Base-by-base conservation (phyloP, 2,113 vertebrate species). In the Pomatostomus ruficeps region DNA sequence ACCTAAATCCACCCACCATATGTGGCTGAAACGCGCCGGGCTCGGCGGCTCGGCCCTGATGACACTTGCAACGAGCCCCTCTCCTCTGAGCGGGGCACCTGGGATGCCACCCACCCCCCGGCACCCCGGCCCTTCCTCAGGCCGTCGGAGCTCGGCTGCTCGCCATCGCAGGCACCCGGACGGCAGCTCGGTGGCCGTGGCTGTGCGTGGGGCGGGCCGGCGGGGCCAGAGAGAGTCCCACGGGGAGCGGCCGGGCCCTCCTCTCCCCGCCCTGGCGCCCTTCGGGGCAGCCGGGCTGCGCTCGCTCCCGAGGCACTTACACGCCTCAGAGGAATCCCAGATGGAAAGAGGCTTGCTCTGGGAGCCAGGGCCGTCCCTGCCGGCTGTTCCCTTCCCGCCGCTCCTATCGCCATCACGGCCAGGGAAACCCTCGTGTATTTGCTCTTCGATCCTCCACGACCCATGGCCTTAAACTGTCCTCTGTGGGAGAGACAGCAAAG, bases 1-100 rank as follows among this genome's bases (percentile, higher is more conserved):
- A 98, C 98, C 97, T 98, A 98, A 98, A 98, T 97, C 97, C 98
- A 97, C 93, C 95, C 95, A 88, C 97, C 98, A 98, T 97, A 98
- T 98, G 98, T 98, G 98, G 95, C 95, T 97, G 93, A 95, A 96
- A 95, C 14, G 72, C 83, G 80, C 85, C n/a, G 83, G 91, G 72
- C 86, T 81, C n/a, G 40, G 88, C 88, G 24, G 74, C 65, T 55
- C 51, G 72, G 84, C 70, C 83, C 87, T 78, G 85, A 93, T 78
- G 95, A 67, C 73, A 49, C 83, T 72, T 76, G 74, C 93, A 90
- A 86, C 48, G 17, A 92, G 31, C 35, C 26, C 19, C 42, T 68
- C 89, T 87, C 55, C 9, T 31, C 19, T 4, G 42, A 85, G 55
- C 28, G 16, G 49, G 70, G 65, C 70, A 66, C 43, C 57, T 89